These are phyloP conservation scores for Forbesichthys agassizii DNA, from an alignment of 2,113 vertebrate species.

Conservation along the genomic window DNA sequence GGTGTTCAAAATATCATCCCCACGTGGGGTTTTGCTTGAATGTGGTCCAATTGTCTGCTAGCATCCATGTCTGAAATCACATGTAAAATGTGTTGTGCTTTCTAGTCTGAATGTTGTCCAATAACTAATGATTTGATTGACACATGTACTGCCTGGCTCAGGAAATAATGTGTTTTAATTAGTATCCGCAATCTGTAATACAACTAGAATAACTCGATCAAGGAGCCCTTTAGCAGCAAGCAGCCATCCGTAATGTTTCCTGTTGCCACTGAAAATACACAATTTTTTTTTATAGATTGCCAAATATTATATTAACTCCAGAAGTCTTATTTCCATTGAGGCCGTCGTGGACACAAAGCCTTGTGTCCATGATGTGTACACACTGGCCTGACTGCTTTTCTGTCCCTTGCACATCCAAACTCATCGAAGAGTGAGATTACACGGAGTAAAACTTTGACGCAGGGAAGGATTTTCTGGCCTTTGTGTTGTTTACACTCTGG, in stretches of 20 bases:
- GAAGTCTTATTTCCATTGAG: not conserved
- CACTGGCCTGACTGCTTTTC: not conserved
- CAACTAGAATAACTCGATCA: not conserved
- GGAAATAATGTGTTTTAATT: too few species aligned
- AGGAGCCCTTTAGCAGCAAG: not conserved
- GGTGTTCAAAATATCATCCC: too few species aligned
- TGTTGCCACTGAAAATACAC: not conserved
- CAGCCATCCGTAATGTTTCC: not conserved
- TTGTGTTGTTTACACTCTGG: constrained; percentile 29
- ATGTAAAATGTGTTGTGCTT: too few species aligned
- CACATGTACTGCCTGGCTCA: too few species aligned
- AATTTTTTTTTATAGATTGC: not conserved
- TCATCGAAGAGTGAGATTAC: constrained; percentile 11
- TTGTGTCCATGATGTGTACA: not conserved
- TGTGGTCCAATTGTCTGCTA: too few species aligned
- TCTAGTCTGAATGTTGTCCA: too few species aligned
- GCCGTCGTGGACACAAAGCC: not conserved
- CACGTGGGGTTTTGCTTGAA: too few species aligned
- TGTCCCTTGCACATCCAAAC: not conserved
- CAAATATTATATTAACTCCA: not conserved
- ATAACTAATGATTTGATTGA: too few species aligned
- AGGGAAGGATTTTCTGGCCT: constrained; percentile 5
- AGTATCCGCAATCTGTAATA: not conserved
- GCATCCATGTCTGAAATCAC: too few species aligned
- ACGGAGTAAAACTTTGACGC: constrained; percentile 6